phyloP scores from a whole-genome alignment of 2,888 invertebrate species.

The Drosophila antonietae region DNA sequence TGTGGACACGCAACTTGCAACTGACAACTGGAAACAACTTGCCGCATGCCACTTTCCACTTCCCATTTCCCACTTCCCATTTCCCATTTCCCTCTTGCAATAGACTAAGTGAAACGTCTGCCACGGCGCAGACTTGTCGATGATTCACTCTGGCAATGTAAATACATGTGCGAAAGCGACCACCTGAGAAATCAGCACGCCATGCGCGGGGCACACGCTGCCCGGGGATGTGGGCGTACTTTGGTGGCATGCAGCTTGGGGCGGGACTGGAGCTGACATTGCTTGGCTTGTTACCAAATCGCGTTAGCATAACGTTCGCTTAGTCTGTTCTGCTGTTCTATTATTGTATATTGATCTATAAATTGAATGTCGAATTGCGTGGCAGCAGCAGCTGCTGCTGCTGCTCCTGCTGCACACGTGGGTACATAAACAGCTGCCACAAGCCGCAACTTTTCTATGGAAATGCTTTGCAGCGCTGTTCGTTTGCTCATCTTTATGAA shows the following conservation, averaged over 20 bases:
- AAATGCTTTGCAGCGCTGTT: conserved; percentile 1
- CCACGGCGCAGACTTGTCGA: conserved; percentile 7
- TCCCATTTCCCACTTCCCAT: conserved; percentile 13
- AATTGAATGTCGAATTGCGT: conserved; percentile 53
- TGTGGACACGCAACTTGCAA: conserved; percentile 49
- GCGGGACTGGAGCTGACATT: neutral
- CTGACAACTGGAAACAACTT: conserved; percentile 10
- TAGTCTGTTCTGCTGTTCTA: conserved; percentile 15
- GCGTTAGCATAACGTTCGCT: conserved; percentile 49
- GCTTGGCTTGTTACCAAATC: conserved; percentile 52
- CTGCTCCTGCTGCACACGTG: conserved; percentile 49
- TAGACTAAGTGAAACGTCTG: conserved; percentile 38
- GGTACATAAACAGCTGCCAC: conserved; percentile 37
- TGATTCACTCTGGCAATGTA: conserved; percentile 50
- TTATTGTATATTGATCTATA: conserved; percentile 43
- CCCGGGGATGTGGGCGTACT: neutral
- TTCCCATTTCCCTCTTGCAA: conserved; percentile 11
- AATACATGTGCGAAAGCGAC: conserved; percentile 82
- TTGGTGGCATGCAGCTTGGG: neutral
- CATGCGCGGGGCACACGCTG: neutral
- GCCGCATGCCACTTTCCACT: conserved; percentile 18
- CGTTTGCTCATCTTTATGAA: neutral
- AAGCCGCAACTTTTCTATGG: conserved; percentile 14
- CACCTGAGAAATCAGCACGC: conserved; percentile 78
- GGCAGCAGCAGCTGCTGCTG: conserved; percentile 55